These are phyloP conservation scores for Maniola jurtina DNA, from an alignment of 1,140 invertebrate species.

Conservation along the genomic window DNA sequence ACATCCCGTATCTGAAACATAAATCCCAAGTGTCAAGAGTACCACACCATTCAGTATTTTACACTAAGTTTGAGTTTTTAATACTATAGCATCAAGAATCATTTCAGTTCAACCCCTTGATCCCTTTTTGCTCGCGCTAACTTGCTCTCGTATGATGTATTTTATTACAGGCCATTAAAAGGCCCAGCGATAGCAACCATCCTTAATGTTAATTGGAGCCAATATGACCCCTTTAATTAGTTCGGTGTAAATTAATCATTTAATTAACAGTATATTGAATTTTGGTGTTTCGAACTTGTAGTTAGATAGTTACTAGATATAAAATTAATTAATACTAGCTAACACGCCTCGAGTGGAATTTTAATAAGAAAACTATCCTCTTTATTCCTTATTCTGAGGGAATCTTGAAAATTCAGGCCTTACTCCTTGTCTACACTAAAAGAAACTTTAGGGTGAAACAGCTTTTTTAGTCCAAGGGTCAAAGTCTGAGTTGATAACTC, in stretches of 20 bases:
- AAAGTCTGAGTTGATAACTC: too few relatives aligned
- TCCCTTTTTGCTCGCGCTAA: slow-evolving; percentile 6
- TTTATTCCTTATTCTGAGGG: too few relatives aligned
- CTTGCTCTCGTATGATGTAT: slow-evolving; percentile 9
- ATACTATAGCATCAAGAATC: not conserved
- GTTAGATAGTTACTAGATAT: too few relatives aligned
- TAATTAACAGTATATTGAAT: not conserved
- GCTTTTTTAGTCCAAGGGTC: too few relatives aligned
- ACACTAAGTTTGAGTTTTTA: not conserved
- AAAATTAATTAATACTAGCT: too few relatives aligned
- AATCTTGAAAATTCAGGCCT: too few relatives aligned
- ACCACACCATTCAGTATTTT: too few relatives aligned
- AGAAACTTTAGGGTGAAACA: too few relatives aligned
- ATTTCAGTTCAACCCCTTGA: not conserved
- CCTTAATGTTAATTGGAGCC: slow-evolving; percentile 7
- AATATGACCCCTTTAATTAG: not conserved
- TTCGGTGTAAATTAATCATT: not conserved
- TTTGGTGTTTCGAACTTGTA: too few relatives aligned
- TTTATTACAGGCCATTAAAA: slow-evolving; percentile 17
- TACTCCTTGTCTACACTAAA: too few relatives aligned
- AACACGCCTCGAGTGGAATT: too few relatives aligned
- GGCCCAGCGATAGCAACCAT: slow-evolving; percentile 4
- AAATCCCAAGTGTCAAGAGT: not conserved
- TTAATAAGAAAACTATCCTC: too few relatives aligned
- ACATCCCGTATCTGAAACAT: not conserved